Conservation (phyloP, 2,888 invertebrate genomes). For the Tryphoninae sp. region DNA sequence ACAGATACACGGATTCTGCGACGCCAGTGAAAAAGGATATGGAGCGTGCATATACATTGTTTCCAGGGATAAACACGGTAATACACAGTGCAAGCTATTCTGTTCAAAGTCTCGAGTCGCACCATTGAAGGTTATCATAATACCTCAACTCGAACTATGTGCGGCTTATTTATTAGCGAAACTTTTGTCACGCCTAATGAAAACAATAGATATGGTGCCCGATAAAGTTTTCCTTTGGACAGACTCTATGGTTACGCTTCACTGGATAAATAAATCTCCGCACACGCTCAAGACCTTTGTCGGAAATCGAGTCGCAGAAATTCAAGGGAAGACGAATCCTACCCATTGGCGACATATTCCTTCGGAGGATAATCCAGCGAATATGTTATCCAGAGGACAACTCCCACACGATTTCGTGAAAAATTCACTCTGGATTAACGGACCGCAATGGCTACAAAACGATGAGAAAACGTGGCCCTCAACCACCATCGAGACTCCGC, state of each 20-base stretch:
- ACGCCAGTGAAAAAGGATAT: slow-evolving; percentile 52
- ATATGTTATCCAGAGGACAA: slow-evolving; percentile 35
- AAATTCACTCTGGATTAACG: slow-evolving; percentile 26
- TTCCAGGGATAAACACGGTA: slow-evolving; percentile 5
- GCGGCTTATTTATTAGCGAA: slow-evolving; percentile 25
- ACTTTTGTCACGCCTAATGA: background rate
- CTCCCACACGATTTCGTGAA: slow-evolving; percentile 30
- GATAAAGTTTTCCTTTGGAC: slow-evolving; percentile 27
- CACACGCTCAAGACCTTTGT: slow-evolving; percentile 38
- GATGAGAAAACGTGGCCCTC: too few species aligned
- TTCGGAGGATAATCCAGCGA: slow-evolving; percentile 44
- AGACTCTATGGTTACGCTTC: slow-evolving; percentile 34
- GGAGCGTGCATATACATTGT: slow-evolving; percentile 51
- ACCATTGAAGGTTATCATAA: slow-evolving; percentile 33
- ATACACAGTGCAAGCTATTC: too few species aligned
- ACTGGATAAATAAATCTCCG: slow-evolving; percentile 50
- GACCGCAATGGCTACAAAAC: slow-evolving; percentile 2
- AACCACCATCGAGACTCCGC: too few species aligned
- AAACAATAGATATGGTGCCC: background rate
- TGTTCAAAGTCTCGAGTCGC: slow-evolving; percentile 46
- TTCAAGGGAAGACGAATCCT: slow-evolving; percentile 10
- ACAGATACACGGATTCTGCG: slow-evolving; percentile 50
- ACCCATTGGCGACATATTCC: slow-evolving; percentile 38
- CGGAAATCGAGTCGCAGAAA: slow-evolving; percentile 42
- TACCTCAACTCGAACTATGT: slow-evolving; percentile 43